Base-by-base conservation (phyloP, 2,113 vertebrate species). In the Rhynchopsitta pachyrhyncha region DNA sequence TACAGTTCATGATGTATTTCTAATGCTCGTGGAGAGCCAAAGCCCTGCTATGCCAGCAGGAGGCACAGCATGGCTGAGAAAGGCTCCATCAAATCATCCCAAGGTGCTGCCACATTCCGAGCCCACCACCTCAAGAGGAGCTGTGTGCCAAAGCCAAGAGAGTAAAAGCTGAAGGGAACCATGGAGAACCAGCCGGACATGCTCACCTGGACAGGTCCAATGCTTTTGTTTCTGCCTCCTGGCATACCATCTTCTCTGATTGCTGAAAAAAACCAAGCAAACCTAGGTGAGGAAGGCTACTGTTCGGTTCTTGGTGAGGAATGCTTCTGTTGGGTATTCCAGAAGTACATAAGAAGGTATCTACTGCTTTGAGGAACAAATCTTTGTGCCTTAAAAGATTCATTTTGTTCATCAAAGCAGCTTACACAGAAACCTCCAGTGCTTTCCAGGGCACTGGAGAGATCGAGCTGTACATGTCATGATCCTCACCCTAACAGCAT, bases 171-270 rank as follows among this genome's bases (percentile, higher is more conserved):
- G 66, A 73, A 44, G 60, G 53, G 62, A 71, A 13, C 19, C 17
- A 3, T 1, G 14, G 42, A 60, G 60, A 66, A 73, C 64, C 2
- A 2, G 25, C 6, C 1, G 3, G 42, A 25, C 1, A 5, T 11
- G 81, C 96, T 98, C 98, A 99, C 99, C 99, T 99, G 99, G 93
- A 99, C 99, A 80, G 99, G 99, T 62, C 99, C 99, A 2, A 99
- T 99, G 98, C 99, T 99, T 98, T 99, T 99, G 97, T 99, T 99
- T 91, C 99, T 98, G 82, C 99, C 99, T 95, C 99, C 99, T 9
- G 99, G 99, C 99, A 99, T 99, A 88, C 99, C 99, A 96, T 99
- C 99, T 97, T 99, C 99, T 96, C 99, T 98, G 98, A 99, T 99
- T 97, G 99, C 99, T 99, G 92, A 25, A 97, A 97, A 74, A 90